Evolutionary conservation across 2,888 invertebrate genomes (phyloP).

Genomic region (Chymomyza procnemis): DNA sequence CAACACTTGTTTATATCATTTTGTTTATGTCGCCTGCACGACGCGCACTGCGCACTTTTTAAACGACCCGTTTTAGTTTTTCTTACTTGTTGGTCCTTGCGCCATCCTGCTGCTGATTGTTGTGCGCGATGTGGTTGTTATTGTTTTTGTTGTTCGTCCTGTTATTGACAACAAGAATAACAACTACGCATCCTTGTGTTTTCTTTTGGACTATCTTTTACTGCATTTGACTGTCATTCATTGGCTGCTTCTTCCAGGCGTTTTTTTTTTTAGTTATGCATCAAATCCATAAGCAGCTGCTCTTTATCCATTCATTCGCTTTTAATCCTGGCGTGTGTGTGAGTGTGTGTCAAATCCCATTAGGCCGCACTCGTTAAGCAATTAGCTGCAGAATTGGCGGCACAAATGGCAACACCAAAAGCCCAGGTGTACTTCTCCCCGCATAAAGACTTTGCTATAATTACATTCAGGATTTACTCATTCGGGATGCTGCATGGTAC

Average conservation of each 20-base stretch:
- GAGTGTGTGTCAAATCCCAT: background rate
- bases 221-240: slow-evolving; percentile 8
- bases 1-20: slow-evolving; percentile 61
- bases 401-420: background rate
- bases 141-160: background rate
- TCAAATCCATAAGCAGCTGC: background rate
- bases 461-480: too few species aligned
- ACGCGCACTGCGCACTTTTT: slow-evolving; percentile 53
- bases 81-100: slow-evolving; percentile 24
- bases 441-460: too few species aligned
- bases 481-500: too few species aligned
- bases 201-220: background rate
- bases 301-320: background rate
- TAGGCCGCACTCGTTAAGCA: background rate
- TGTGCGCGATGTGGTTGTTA: slow-evolving; percentile 10
- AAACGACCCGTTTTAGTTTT: slow-evolving; percentile 49
- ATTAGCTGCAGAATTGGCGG: background rate
- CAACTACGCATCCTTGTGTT: background rate
- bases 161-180: background rate
- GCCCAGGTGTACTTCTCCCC: background rate
- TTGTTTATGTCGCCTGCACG: slow-evolving; percentile 58
- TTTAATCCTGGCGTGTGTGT: too few species aligned
- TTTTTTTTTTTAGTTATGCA: background rate
- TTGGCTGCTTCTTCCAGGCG: background rate
- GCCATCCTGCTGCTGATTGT: slow-evolving; percentile 20